Conservation (phyloP, 1,140 invertebrate species). For the Batillaria attramentaria region DNA sequence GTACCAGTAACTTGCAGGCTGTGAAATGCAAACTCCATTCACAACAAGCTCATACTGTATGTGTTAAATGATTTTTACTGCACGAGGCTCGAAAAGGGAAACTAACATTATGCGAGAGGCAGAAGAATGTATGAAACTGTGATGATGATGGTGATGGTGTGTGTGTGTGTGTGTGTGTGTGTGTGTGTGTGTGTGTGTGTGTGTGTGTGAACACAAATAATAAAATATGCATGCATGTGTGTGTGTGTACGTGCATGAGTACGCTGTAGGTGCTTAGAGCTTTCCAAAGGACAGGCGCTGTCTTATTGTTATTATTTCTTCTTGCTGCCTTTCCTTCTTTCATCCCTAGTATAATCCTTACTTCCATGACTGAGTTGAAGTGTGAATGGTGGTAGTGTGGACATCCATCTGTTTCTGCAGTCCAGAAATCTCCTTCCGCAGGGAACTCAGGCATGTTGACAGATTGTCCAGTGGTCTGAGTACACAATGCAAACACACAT, state of each 20-base stretch:
- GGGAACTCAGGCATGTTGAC: constrained; percentile 68
- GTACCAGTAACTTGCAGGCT: neutral
- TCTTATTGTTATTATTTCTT: neutral
- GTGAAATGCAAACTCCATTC: neutral
- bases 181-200: too few relatives aligned
- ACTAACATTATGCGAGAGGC: too few relatives aligned
- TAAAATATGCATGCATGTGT: too few relatives aligned
- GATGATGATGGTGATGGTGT: too few relatives aligned
- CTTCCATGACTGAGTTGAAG: constrained; percentile 60
- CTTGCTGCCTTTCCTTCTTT: neutral
- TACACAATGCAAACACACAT: constrained; percentile 27
- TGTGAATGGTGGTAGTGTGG: constrained; percentile 61
- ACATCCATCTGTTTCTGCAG: constrained; percentile 69
- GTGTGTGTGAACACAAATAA: too few relatives aligned
- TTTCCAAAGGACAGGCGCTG: too few relatives aligned
- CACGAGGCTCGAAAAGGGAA: too few relatives aligned
- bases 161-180: too few relatives aligned
- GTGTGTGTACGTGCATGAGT: too few relatives aligned
- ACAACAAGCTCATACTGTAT: neutral
- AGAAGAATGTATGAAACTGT: too few relatives aligned
- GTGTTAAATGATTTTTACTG: too few relatives aligned
- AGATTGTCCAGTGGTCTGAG: constrained; percentile 70
- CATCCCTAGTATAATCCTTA: constrained; percentile 32
- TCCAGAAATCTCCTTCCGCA: constrained; percentile 68
- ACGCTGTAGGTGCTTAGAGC: too few relatives aligned